phyloP scores from a whole-genome alignment of 2,888 invertebrate genomes.

The Heliconius aoede region DNA sequence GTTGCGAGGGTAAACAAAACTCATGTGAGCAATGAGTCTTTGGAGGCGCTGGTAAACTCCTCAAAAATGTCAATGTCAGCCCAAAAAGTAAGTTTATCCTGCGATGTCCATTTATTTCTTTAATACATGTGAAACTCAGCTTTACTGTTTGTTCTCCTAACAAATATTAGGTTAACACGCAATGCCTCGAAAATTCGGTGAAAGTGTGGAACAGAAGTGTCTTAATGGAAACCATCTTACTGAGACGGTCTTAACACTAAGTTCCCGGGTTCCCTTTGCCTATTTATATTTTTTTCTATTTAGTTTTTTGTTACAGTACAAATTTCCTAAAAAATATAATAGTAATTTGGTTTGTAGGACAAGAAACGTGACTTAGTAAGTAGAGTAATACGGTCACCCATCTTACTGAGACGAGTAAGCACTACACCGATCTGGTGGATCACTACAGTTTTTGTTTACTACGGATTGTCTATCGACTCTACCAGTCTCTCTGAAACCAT shows the following conservation, averaged over 20 bases:
- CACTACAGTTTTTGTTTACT: slow-evolving; percentile 88
- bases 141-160: too few relatives aligned
- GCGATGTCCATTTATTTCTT: too few relatives aligned
- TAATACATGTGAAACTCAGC: too few relatives aligned
- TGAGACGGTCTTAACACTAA: too few relatives aligned
- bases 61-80: not conserved
- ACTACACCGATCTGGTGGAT: slow-evolving; percentile 88
- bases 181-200: too few relatives aligned
- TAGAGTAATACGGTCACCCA: slow-evolving; percentile 75
- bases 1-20: slow-evolving; percentile 42
- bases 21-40: slow-evolving; percentile 37
- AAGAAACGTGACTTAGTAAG: slow-evolving; percentile 53
- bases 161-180: too few relatives aligned
- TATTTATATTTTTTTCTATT: not conserved
- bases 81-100: slow-evolving; percentile 25
- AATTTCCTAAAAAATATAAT: not conserved
- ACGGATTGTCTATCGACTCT: slow-evolving; percentile 88
- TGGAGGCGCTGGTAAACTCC: slow-evolving; percentile 33
- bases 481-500: slow-evolving; percentile 86
- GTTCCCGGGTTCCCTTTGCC: too few relatives aligned
- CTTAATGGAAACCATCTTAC: too few relatives aligned
- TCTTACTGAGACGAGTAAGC: slow-evolving; percentile 78
- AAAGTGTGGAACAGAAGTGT: too few relatives aligned
- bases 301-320: not conserved
- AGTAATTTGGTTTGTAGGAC: slow-evolving; percentile 30